phyloP scores from a whole-genome alignment of 2,888 invertebrate genomes.

The Aleiodes testaceus region DNA sequence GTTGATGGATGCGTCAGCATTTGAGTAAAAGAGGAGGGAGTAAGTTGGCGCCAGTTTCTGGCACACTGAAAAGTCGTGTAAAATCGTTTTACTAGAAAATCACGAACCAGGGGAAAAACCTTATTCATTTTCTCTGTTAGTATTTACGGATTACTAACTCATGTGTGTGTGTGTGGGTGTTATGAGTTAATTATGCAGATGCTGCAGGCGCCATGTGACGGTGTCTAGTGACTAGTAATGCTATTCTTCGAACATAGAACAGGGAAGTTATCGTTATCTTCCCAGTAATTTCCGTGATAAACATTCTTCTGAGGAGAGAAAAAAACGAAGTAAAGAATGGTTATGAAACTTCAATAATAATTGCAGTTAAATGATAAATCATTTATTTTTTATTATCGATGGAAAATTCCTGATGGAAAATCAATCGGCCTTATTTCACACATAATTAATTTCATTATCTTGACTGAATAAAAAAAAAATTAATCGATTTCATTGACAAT shows the following conservation, averaged over 20 bases:
- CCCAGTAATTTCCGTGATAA: constrained; percentile 16
- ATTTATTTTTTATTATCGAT: neutral
- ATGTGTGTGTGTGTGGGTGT: constrained; percentile 25
- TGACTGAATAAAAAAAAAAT: constrained; percentile 42
- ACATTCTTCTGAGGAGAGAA: neutral
- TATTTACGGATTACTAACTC: constrained; percentile 32
- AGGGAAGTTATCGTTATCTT: constrained; percentile 21
- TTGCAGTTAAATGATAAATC: constrained; percentile 17
- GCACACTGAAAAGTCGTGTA: constrained; percentile 15
- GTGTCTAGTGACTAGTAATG: constrained; percentile 15
- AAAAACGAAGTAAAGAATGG: neutral
- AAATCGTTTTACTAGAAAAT: constrained; percentile 23
- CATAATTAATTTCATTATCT: constrained; percentile 18
- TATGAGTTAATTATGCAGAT: constrained; percentile 41
- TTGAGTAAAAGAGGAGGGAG: constrained; percentile 1
- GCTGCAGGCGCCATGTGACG: constrained; percentile 42
- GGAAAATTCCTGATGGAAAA: constrained; percentile 6
- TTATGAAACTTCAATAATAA: constrained; percentile 4
- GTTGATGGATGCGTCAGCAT: constrained; percentile 24
- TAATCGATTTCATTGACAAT: neutral
- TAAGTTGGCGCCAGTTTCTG: constrained; percentile 24
- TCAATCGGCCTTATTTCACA: constrained; percentile 24
- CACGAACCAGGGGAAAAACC: neutral
- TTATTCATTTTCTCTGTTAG: constrained; percentile 22
- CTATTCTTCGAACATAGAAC: constrained; percentile 16